These are phyloP conservation scores for Valencia hispanica DNA, from an alignment of 2,797 vertebrate genomes.

Conservation along the genomic window DNA sequence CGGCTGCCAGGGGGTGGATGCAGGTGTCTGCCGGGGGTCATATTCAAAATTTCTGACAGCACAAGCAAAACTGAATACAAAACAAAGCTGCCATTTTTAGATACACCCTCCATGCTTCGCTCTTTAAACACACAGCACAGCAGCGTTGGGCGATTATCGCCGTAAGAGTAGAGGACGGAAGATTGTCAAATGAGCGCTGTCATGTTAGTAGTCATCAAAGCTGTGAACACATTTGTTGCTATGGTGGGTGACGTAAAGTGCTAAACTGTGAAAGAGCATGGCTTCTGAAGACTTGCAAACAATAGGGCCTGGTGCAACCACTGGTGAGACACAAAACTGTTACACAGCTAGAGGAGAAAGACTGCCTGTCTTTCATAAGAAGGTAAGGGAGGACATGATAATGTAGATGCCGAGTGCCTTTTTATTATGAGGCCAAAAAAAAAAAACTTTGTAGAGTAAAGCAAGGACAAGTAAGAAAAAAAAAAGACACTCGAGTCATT, in stretches of 20 bases:
- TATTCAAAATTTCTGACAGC: slow-evolving; percentile 44
- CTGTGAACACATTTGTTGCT: slow-evolving; percentile 59
- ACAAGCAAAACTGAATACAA: slow-evolving; percentile 42
- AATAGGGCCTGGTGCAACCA: slow-evolving; percentile 6
- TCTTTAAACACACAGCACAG: slow-evolving; percentile 17
- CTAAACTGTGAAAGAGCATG: slow-evolving; percentile 47
- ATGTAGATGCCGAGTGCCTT: slow-evolving; percentile 25
- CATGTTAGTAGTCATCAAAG: slow-evolving; percentile 59
- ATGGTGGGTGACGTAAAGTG: slow-evolving; percentile 58
- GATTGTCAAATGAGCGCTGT: slow-evolving; percentile 67
- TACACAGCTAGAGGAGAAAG: slow-evolving; percentile 42
- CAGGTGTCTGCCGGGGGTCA: slow-evolving; percentile 54
- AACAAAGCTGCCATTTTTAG: slow-evolving; percentile 69
- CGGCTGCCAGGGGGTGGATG: slow-evolving; percentile 22
- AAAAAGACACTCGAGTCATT: background rate
- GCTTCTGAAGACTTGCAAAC: slow-evolving; percentile 25
- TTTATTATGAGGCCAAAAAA: slow-evolving; percentile 13
- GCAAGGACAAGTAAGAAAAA: slow-evolving; percentile 18
- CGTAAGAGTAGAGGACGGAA: slow-evolving; percentile 45
- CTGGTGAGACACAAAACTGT: slow-evolving; percentile 36
- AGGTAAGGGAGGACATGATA: slow-evolving; percentile 18
- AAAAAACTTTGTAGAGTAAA: slow-evolving; percentile 25
- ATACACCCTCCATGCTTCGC: slow-evolving; percentile 26
- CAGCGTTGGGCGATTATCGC: slow-evolving; percentile 39
- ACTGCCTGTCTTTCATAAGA: slow-evolving; percentile 24